Base-by-base conservation (phyloP, 2,888 invertebrate genomes). In the Drosophila subsilvestris region DNA sequence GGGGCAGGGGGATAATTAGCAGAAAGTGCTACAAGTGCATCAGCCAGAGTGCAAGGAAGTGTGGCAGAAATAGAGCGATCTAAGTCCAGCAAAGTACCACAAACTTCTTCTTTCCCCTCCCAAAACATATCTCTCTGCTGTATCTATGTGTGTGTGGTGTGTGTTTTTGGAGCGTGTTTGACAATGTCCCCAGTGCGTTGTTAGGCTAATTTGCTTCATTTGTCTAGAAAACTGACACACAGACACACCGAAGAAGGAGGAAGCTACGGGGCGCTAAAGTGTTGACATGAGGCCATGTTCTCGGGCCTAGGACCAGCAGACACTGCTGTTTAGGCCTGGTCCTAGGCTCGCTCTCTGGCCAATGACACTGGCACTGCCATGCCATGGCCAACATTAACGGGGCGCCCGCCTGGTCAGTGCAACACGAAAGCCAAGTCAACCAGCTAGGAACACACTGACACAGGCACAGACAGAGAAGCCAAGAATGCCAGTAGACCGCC, bases 161-260 rank as follows among this genome's bases (percentile, higher is more conserved):
- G 47, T 69, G 37, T 55, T 29, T 58, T 63, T 50, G 43, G 45
- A 27, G 60, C 45, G 53, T 59, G 70, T 59, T 63, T 61, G 70
- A 74, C 81, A 82, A 73, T 78, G 76, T 82, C 80, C 80, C 80
- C 74, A 71, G 79, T 83, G 83, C 72, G 78, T 77, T 85, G 79
- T 84, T 79, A 80, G 79, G 81, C 83, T 86, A 86, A 84, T 84
- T 84, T 83, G 84, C 84, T 83, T 79, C 83, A 83, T 86, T 74
- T 82, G 82, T 74, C 73, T 78, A 76, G 76, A 80, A 71, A 65
- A 61, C 63, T 65, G 62, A 65, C 74, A 58, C 37, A 54, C 57
- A 61, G 56, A 54, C 57, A 65, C 53, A 22, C 48, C 54, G 27
- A 55, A 32, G 65, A 44, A 57, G 20, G 14, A 49, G 50, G 45